phyloP scores from a whole-genome alignment of 1,140 invertebrate genomes.

The Radopholus similis region DNA sequence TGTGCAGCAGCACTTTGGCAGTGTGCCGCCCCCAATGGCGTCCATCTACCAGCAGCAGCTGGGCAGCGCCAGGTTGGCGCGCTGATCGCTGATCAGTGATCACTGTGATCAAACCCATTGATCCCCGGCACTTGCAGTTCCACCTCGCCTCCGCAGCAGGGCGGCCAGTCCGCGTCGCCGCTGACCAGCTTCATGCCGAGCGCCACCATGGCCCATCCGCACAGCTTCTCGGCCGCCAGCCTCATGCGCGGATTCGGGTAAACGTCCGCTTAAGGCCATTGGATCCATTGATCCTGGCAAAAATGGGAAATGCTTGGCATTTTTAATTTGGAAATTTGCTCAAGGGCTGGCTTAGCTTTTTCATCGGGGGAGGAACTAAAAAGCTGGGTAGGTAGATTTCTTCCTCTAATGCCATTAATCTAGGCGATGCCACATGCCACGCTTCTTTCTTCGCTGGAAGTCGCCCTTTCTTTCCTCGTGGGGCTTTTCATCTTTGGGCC shows the following conservation, averaged over 20 bases:
- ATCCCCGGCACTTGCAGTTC: not conserved
- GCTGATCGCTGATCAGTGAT: not conserved
- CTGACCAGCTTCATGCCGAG: not conserved
- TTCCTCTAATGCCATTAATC: too few species aligned
- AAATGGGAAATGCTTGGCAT: too few species aligned
- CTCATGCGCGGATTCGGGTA: conserved; percentile 21
- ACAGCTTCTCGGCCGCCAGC: conserved; percentile 12
- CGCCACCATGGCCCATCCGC: not conserved
- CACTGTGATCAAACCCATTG: not conserved
- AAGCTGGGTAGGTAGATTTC: too few species aligned
- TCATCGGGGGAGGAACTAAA: too few species aligned
- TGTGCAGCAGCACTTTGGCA: not conserved
- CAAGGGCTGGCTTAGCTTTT: too few species aligned
- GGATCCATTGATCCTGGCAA: not conserved
- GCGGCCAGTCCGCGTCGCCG: conserved; percentile 12
- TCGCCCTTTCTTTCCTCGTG: too few species aligned
- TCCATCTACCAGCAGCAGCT: not conserved
- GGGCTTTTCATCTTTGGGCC: too few species aligned
- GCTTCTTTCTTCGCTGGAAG: too few species aligned
- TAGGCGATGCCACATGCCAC: too few species aligned
- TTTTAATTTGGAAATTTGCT: too few species aligned
- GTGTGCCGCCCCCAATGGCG: not conserved
- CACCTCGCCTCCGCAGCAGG: not conserved
- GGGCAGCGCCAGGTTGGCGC: not conserved
- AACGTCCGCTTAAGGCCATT: not conserved